These are phyloP conservation scores for Rhogogaster chlorosoma DNA, from an alignment of 2,888 invertebrate genomes.

Conservation along the genomic window DNA sequence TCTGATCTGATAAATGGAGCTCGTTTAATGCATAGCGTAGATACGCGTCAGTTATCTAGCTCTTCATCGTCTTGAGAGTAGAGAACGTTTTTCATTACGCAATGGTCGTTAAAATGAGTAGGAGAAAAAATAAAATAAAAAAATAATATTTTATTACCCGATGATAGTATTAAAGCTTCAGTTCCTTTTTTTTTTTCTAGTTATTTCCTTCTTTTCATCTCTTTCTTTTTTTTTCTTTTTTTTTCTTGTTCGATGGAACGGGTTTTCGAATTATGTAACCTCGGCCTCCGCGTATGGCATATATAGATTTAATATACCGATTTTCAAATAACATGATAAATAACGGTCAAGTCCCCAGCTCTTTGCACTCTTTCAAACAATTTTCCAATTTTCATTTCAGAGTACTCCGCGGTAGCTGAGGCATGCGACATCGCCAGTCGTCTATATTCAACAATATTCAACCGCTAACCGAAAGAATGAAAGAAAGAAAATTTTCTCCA, in stretches of 20 bases:
- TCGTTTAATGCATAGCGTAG: not conserved
- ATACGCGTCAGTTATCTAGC: not conserved
- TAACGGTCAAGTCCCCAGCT: not conserved
- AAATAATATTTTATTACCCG: not conserved
- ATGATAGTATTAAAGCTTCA: not conserved
- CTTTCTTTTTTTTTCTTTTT: not conserved
- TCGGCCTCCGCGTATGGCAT: not conserved
- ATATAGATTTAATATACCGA: not conserved
- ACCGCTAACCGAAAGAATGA: not conserved
- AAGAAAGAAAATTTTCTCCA: not conserved
- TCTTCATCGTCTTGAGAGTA: not conserved
- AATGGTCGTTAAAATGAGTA: not conserved
- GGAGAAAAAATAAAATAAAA: not conserved
- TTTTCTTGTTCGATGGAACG: not conserved
- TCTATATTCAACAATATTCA: not conserved
- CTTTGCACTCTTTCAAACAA: not conserved
- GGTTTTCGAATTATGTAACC: slow-evolving; percentile 23
- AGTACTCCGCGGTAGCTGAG: not conserved
- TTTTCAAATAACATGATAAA: not conserved
- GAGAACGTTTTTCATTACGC: slow-evolving; percentile 11
- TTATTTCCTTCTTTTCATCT: not conserved
- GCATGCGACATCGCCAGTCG: not conserved
- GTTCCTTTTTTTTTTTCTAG: not conserved
- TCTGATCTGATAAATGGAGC: not conserved
- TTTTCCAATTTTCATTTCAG: slow-evolving; percentile 12